Percentiles rank a stretch among this genome's conserved stretches.
Evolutionary conservation across 2,888 invertebrate genomes (phyloP).

Genomic region (Capitulum mitella): DNA sequence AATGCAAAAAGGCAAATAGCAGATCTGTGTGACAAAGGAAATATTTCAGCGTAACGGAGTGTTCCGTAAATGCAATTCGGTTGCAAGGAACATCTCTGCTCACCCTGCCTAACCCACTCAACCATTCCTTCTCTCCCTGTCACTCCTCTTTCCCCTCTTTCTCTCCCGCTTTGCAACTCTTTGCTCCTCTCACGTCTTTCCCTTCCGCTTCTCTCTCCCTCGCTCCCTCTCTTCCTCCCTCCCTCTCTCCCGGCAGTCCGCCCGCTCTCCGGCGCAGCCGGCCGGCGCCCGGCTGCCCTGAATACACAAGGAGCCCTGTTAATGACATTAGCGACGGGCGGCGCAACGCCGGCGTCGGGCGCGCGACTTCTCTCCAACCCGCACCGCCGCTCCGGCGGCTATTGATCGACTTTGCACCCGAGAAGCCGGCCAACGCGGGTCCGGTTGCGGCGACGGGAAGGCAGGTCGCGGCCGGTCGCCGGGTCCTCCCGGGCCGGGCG

Average conservation of each 20-base stretch:
- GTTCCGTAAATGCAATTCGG: too few relatives aligned
- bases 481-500: too few relatives aligned
- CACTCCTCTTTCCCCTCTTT: not conserved
- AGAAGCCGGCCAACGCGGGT: not conserved
- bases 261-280: not conserved
- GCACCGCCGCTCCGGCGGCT: not conserved
- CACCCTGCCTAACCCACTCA: too few relatives aligned
- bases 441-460: too few relatives aligned
- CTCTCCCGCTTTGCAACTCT: not conserved
- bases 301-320: constrained; percentile 13
- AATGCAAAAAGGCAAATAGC: too few relatives aligned
- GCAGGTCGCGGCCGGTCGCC: too few relatives aligned
- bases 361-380: not conserved
- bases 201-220: not conserved
- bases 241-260: not conserved
- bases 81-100: too few relatives aligned
- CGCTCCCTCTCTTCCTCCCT: not conserved
- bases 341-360: not conserved
- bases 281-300: not conserved
- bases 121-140: not conserved
- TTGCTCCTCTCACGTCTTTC: not conserved
- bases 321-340: constrained; percentile 2
- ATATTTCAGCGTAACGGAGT: too few relatives aligned
- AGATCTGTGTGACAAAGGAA: too few relatives aligned
- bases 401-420: not conserved